phyloP scores from a whole-genome alignment of 2,797 vertebrate genomes.

The Melanotaenia maccullochi region DNA sequence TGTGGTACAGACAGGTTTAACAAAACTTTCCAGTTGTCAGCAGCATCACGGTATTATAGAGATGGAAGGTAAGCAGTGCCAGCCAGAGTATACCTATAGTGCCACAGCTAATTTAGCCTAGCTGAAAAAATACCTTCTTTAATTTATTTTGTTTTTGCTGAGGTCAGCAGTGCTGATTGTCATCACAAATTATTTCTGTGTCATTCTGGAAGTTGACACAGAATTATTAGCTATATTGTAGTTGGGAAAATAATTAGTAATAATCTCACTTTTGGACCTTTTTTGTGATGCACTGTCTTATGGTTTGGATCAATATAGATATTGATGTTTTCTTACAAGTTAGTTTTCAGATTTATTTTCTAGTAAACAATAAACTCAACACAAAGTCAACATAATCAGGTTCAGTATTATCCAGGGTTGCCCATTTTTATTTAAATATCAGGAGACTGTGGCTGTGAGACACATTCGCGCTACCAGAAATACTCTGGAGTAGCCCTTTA shows the following conservation, averaged over 20 bases:
- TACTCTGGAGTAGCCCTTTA: too few species aligned
- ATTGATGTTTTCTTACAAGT: too few species aligned
- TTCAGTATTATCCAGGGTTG: too few species aligned
- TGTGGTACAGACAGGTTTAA: constrained; percentile 32
- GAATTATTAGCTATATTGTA: too few species aligned
- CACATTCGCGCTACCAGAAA: too few species aligned
- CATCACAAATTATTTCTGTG: not conserved
- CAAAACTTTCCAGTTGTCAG: constrained; percentile 32
- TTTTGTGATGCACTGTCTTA: not conserved
- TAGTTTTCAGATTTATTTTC: too few species aligned
- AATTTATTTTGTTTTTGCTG: not conserved
- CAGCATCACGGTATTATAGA: constrained; percentile 20
- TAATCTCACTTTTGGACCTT: not conserved
- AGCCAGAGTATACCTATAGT: constrained; percentile 29
- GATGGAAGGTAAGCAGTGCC: constrained; percentile 24
- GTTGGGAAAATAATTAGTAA: not conserved
- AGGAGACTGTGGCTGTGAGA: too few species aligned
- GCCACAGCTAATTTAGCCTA: not conserved
- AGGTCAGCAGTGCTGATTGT: not conserved
- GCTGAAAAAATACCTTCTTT: not conserved
- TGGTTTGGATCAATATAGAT: too few species aligned
- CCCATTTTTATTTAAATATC: too few species aligned
- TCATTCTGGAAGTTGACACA: too few species aligned
- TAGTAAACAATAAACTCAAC: too few species aligned
- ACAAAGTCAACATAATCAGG: too few species aligned